Percentiles rank a stretch among this genome's conserved stretches.
Evolutionary conservation across 2,888 invertebrate species (phyloP).

Genomic region (Pogonocherus hispidulus): DNA sequence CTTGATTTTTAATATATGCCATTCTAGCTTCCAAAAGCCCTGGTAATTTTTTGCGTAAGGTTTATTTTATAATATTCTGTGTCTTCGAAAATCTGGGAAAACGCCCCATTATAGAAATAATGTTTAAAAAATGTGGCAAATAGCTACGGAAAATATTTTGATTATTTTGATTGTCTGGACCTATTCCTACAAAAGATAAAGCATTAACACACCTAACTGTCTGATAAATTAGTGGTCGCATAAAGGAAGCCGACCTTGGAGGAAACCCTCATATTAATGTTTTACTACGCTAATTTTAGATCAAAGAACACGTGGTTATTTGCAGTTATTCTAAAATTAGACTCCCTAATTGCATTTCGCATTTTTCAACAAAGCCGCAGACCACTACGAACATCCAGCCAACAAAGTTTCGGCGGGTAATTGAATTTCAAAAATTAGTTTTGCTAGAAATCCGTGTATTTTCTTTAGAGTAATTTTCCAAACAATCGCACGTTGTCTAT

Average conservation of each 20-base stretch:
- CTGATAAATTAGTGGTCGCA: no score
- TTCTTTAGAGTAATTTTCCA: not conserved
- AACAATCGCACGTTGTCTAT: not conserved
- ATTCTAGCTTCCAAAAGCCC: no score
- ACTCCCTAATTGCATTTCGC: slow-evolving; percentile 25
- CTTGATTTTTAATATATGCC: no score
- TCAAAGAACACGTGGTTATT: slow-evolving; percentile 34
- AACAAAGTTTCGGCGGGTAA: slow-evolving; percentile 1
- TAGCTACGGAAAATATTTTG: no score
- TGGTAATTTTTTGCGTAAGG: no score
- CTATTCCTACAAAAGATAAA: no score
- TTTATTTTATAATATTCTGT: no score
- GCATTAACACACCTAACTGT: no score
- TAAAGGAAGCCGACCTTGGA: slow-evolving; percentile 11
- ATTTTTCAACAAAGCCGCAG: slow-evolving; percentile 25
- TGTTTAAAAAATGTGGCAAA: no score
- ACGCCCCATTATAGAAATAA: no score
- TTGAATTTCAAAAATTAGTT: slow-evolving; percentile 14
- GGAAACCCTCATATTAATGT: slow-evolving; percentile 5
- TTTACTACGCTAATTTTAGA: slow-evolving; percentile 27
- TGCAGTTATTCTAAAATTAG: slow-evolving; percentile 35
- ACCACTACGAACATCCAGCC: not conserved
- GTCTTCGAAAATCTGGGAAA: no score
- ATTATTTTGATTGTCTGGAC: no score
- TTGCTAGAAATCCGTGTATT: not conserved